Base-by-base conservation (phyloP, 2,797 vertebrate species). In the Coluber constrictor region DNA sequence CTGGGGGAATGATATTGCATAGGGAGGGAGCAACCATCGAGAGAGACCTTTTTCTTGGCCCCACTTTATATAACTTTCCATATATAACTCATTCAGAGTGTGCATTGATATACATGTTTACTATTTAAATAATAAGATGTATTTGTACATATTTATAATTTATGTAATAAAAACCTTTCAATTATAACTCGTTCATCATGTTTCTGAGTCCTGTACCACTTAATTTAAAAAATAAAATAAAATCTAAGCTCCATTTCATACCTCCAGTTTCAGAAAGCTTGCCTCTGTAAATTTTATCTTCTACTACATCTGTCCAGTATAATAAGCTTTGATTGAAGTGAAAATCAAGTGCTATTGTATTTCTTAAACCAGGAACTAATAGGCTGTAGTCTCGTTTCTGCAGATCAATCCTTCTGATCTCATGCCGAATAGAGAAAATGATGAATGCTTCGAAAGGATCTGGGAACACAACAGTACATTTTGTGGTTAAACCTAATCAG, bases 261-360 rank as follows among this genome's bases (percentile, higher is more conserved):
- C 99, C 99, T 96, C 99, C 99, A 61, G 97, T 98, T 93, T 99
- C 99, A 5, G 99, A 99, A 93, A 99, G 98, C 79, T 98, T 98
- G 92, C 99, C 99, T 94, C 99, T 97, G 97, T 99, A 99, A 98
- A 99, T 99, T 98, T 99, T 99, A 98, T 99, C 99, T 96, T 99
- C 99, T 93, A 99, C 99, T 96, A 99, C 99, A 95, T 99, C 99
- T 56, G 99, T 99, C 99, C 99, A 99, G 97, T 99, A 99, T 18
- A 99, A 98, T 90, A 99, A 98, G 96, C 98, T 99, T 96, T 97
- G 98, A 97, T 97, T 98, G 97, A 99, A 99, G 96, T 99, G 99
- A 97, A 99, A 99, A 98, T 99, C 99, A 90, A 99, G 98, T 4
- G 99, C 99, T 56, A 99, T 99, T 93, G 99, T 99, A 96, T 99